These are phyloP conservation scores for Luidia sarsii DNA, from an alignment of 53 echinoderm and acorn worm genomes.

Conservation along the genomic window DNA sequence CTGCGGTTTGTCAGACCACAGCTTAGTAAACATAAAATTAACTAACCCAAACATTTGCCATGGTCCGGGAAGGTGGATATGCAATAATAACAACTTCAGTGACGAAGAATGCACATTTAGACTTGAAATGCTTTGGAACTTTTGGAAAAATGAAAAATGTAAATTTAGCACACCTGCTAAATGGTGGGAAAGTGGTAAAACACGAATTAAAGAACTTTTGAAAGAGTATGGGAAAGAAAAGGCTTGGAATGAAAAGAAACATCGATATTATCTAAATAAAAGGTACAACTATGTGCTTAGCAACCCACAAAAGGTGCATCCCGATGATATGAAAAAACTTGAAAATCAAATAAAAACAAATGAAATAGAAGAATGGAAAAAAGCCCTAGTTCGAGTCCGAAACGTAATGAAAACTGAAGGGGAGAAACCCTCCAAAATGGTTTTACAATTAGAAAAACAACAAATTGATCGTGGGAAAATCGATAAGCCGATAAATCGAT, in stretches of 20 bases:
- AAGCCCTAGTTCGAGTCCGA: not conserved
- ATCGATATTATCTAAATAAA: not conserved
- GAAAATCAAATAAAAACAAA: not conserved
- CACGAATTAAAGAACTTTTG: not conserved
- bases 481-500: too few relatives aligned
- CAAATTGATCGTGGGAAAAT: not conserved
- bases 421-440: not conserved
- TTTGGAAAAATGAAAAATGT: not conserved
- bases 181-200: not conserved
- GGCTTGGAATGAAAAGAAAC: not conserved
- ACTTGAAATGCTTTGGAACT: not conserved
- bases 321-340: not conserved
- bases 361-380: conserved; percentile 11
- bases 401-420: too few relatives aligned
- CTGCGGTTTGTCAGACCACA: not conserved
- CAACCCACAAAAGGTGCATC: not conserved
- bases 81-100: not conserved
- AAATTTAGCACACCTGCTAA: not conserved
- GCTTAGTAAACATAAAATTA: not conserved
- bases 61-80: conserved; percentile 19
- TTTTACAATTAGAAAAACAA: conserved; percentile 13
- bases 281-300: not conserved
- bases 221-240: conserved; percentile 15
- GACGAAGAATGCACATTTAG: not conserved
- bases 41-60: not conserved